phyloP scores from a whole-genome alignment of 2,113 vertebrate species.

The Calidris pygmaea region DNA sequence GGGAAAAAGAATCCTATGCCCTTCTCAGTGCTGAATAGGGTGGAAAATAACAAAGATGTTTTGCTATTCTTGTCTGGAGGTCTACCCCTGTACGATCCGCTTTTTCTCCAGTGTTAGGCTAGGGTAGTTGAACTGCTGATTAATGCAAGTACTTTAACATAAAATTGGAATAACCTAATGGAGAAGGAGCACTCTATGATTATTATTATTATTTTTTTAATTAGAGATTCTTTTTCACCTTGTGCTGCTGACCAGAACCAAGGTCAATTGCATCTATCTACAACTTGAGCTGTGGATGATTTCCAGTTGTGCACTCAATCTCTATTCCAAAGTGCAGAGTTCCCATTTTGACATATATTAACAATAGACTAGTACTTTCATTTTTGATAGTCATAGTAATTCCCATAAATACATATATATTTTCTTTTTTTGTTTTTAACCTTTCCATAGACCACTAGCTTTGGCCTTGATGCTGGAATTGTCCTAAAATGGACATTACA shows the following conservation, averaged over 20 bases:
- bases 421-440: neutral
- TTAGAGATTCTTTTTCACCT: neutral
- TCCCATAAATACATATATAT: neutral
- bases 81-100: neutral
- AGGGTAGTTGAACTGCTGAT: neutral
- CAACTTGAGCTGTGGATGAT: neutral
- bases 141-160: neutral
- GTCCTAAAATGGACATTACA: conserved; percentile 1
- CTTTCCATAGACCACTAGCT: neutral
- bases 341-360: neutral
- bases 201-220: neutral
- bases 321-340: neutral
- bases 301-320: neutral
- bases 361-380: neutral
- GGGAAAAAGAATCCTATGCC: neutral
- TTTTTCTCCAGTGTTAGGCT: neutral
- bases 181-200: neutral
- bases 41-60: neutral
- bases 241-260: neutral
- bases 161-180: neutral
- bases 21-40: neutral
- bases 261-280: neutral
- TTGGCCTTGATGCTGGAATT: conserved; percentile 17
- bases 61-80: neutral
- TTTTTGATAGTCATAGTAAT: neutral